Percentiles rank a stretch among this genome's conserved stretches.
Evolutionary conservation across 2,113 vertebrate genomes (phyloP).

Genomic region (Haliaeetus leucogaster): DNA sequence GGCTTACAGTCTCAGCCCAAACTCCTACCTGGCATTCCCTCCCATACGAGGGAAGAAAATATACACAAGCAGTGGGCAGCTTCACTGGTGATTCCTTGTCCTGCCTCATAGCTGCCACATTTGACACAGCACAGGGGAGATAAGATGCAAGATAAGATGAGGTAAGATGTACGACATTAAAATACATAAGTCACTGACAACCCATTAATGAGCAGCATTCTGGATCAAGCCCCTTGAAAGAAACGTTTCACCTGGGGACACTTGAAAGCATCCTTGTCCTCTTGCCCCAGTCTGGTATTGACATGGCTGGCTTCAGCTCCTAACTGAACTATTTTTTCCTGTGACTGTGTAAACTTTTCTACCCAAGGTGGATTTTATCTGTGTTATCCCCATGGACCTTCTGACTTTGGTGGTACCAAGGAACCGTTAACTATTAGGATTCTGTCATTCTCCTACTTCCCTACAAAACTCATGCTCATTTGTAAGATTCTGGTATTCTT

Average conservation of each 20-base stretch:
- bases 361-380: background rate
- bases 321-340: background rate
- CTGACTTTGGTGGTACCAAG: background rate
- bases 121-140: background rate
- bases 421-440: background rate
- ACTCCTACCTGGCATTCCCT: background rate
- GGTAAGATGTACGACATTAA: background rate
- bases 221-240: background rate
- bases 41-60: background rate
- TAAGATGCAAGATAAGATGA: background rate
- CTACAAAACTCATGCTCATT: background rate
- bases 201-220: fast-evolving
- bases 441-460: background rate
- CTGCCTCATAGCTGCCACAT: background rate
- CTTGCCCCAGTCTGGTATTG: background rate
- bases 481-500: background rate
- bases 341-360: background rate
- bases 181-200: background rate
- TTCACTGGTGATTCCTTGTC: background rate
- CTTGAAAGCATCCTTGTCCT: background rate
- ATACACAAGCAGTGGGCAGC: background rate
- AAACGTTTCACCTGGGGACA: background rate
- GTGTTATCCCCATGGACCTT: background rate
- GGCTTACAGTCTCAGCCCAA: background rate
- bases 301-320: background rate